Evolutionary conservation across 2,888 invertebrate genomes (phyloP), one percentile per base, ranked within the genome.

Genomic region (Spilarctia lutea): DNA sequence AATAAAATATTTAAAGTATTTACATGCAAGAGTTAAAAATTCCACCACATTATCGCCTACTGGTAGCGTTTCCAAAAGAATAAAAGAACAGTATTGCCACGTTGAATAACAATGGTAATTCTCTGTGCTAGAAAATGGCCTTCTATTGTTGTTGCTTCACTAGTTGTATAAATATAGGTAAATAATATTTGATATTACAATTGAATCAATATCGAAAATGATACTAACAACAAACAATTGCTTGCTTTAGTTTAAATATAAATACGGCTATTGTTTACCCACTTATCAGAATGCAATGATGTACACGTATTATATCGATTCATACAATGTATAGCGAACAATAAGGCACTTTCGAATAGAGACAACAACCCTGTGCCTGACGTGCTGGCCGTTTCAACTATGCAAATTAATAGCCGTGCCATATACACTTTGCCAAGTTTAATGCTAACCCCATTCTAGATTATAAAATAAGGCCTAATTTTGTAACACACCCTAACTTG

Each of bases 351-450:
- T 78, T 75, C 74, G 72, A 73, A 75, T 78, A 74, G 71, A 79
- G 80, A 83, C 81, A 83, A 81, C 77, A 77, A 72, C 71, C 71
- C 80, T 88, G 85, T 72, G 80, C 72, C 74, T 85, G 86, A 88
- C 88, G 81, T 77, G 79, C 83, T 76, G 78, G 81, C 84, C 74
- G 87, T 87, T 89, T 91, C 89, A 90, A 86, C 90, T 90, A 91
- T 92, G 91, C 89, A 92, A 93, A 93, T 93, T 92, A 91, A 92
- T 92, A 88, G 88, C 88, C 82, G 76, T 80, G 79, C 87, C 87
- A 85, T 85, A 87, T 77, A 85, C 85, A 88, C 81, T 82, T 78
- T 75, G 77, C 79, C 75, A 83, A 88, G 84, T 84, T 48, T 30
- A 63, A 63, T 63, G 82, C 81, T 83, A 86, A 87, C 86, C 85